A percentile compares a stretch with the other conserved stretches of the same genome.
Evolutionary conservation across 2,113 vertebrate genomes (phyloP).

Genomic region (Actinemys pallida): DNA sequence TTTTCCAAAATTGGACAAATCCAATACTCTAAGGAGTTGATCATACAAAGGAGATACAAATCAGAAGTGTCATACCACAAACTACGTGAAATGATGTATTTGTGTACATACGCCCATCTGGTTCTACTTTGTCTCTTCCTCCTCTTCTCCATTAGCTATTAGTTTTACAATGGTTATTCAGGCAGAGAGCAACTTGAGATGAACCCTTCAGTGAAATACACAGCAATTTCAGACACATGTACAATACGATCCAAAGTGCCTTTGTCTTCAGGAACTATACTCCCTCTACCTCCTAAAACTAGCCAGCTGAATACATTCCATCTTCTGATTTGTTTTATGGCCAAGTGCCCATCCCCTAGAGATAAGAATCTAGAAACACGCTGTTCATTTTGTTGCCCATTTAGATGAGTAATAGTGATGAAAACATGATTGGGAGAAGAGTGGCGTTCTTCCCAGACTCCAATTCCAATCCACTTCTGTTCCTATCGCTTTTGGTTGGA

Average conservation of each 20-base stretch:
- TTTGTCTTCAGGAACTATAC: not conserved
- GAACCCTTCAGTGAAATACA: not conserved
- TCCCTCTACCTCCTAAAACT: not conserved
- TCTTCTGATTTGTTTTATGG: conserved; percentile 42
- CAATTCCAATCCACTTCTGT: not conserved
- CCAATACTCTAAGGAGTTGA: not conserved
- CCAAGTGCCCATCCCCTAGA: conserved; percentile 36
- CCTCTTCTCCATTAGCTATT: conserved; percentile 43
- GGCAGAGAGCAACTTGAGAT: conserved; percentile 53
- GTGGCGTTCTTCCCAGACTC: not conserved
- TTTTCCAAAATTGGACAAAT: not conserved
- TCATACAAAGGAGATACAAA: conserved; percentile 57
- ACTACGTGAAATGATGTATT: not conserved
- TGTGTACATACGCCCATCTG: conserved; percentile 49
- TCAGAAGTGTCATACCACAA: conserved; percentile 40
- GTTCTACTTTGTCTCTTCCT: conserved; percentile 68
- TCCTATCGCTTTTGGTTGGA: not conserved
- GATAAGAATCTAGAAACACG: conserved; percentile 15
- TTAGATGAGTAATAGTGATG: not conserved
- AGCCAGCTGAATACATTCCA: not conserved
- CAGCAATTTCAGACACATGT: not conserved
- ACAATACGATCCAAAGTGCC: conserved; percentile 37
- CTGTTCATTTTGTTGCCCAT: not conserved
- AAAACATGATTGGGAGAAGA: not conserved
- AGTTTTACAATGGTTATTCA: conserved; percentile 30